Evolutionary conservation across 2,888 invertebrate genomes (phyloP).

Genomic region (Drosophila diplacantha): DNA sequence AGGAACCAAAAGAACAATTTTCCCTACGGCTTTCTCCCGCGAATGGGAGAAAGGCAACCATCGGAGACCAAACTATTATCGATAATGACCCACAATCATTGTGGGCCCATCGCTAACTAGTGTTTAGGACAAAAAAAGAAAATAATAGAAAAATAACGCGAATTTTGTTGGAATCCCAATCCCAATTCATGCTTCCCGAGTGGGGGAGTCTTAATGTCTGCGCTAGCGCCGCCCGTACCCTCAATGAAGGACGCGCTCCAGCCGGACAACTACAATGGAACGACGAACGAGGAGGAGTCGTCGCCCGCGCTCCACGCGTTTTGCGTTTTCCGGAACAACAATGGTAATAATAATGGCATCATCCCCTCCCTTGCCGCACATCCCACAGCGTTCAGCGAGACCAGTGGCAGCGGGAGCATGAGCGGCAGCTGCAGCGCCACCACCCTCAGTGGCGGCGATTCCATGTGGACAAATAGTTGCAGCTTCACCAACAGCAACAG

Average conservation of each 20-base stretch:
- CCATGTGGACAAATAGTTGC: slow-evolving; percentile 1
- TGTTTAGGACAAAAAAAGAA: slow-evolving; percentile 22
- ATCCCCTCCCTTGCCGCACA: not conserved
- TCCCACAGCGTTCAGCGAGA: not conserved
- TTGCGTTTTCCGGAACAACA: slow-evolving; percentile 28
- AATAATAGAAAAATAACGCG: slow-evolving; percentile 1
- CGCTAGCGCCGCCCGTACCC: slow-evolving; percentile 33
- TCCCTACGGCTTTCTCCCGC: not conserved
- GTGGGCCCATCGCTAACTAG: slow-evolving; percentile 15
- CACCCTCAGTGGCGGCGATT: slow-evolving; percentile 1
- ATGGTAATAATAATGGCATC: slow-evolving; percentile 14
- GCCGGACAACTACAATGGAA: slow-evolving; percentile 38
- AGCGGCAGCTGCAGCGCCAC: not conserved
- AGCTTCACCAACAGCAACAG: slow-evolving; percentile 3
- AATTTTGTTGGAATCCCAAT: slow-evolving; percentile 1
- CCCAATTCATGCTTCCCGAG: slow-evolving; percentile 6
- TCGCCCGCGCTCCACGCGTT: slow-evolving; percentile 24
- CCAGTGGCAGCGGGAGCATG: slow-evolving; percentile 4
- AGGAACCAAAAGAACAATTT: not conserved
- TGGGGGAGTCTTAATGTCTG: slow-evolving; percentile 25
- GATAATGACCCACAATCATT: slow-evolving; percentile 9
- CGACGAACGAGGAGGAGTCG: slow-evolving; percentile 41
- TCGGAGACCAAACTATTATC: slow-evolving; percentile 4
- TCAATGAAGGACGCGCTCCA: slow-evolving; percentile 50
- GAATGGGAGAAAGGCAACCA: not conserved